Base-by-base conservation (phyloP, 2,797 vertebrate species). In the Peromyscus attwateri region DNA sequence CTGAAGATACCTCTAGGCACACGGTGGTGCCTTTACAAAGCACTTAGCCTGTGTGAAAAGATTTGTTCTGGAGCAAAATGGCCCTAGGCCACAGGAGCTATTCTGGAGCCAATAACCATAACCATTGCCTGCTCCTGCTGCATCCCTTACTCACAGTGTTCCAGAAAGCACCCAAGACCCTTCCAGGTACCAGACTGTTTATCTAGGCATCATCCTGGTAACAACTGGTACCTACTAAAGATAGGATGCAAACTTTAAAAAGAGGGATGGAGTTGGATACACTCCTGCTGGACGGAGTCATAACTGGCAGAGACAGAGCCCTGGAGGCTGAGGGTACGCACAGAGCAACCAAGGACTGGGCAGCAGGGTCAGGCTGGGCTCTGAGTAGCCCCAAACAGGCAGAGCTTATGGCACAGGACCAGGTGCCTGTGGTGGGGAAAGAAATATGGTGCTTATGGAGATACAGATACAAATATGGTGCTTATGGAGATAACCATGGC, bases 1-100 rank as follows among this genome's bases (percentile, higher is more conserved):
- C 52, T 0, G 0, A 23, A 40, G 62, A 31, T 27, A 3, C 3
- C 57, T 2, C 55, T 6, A 6, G 31, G 6, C 71, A 88, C 87
- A 60, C 29, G 2, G 17, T 0, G 0, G 73, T 1, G 6, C 25
- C 0, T 37, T 55, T 73, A 83, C 82, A 37, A 0, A 49, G 87
- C 60, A 1, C 87, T 55, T 8, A 60, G 57, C 31, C 12, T 3
- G 6, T 11, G 40, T 6, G 23, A 25, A 13, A 31, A 66, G 60
- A 23, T 57, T 29, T 83, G 46, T 60, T 71, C 57, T 3, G 27
- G 3, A 52, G 49, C 43, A 52, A 80, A n/a, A 73, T 8, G 62
- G 62, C 80, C 76, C 37, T 55, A 49, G 73, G 95, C 95, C 37
- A 73, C 37, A 73, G 37, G 71, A 73, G 71, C 21, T 40, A 73